phyloP scores from a whole-genome alignment of 2,113 vertebrate species.

The Sylvia atricapilla region DNA sequence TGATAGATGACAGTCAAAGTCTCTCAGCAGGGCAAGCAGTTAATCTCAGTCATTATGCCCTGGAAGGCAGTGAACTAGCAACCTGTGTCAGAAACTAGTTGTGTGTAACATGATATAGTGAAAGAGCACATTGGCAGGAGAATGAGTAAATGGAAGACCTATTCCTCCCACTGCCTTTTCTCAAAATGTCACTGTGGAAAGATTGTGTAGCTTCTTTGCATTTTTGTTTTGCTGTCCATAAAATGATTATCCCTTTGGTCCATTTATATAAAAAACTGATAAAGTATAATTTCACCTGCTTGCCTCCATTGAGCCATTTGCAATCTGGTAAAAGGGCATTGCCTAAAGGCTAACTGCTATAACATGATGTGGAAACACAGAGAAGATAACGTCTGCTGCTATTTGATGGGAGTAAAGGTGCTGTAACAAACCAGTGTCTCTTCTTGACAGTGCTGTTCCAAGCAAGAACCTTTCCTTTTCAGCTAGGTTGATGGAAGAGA shows the following conservation, averaged over 20 bases:
- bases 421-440: not conserved
- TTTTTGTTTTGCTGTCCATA: not conserved
- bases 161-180: not conserved
- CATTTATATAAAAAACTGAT: not conserved
- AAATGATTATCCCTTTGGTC: not conserved
- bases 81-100: not conserved
- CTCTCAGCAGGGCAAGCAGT: not conserved
- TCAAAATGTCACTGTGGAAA: not conserved
- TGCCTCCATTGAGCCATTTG: not conserved
- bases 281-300: not conserved
- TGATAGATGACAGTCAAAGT: not conserved
- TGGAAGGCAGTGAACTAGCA: not conserved
- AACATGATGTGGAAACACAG: not conserved
- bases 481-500: not conserved
- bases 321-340: not conserved
- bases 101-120: not conserved
- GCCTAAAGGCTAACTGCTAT: not conserved
- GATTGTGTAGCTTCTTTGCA: not conserved
- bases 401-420: not conserved
- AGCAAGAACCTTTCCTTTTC: not conserved
- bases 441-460: not conserved
- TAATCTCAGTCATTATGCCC: fast-evolving
- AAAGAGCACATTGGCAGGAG: not conserved
- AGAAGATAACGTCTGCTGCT: not conserved
- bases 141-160: not conserved